These are phyloP conservation scores for Zoanthus sansibaricus DNA, from an alignment of 92 coral and sea anemone species.

Conservation along the genomic window DNA sequence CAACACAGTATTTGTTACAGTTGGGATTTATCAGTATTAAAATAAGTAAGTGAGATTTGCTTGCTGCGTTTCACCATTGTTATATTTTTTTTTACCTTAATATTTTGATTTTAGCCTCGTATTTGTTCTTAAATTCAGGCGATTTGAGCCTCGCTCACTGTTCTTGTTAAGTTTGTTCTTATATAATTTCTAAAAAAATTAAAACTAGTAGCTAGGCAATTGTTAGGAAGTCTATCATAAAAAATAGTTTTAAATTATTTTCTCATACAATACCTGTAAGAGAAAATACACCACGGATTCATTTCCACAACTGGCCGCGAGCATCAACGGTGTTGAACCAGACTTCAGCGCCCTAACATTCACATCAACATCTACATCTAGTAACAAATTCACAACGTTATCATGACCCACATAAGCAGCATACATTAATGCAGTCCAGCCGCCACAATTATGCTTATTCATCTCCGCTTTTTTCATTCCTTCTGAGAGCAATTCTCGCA, in stretches of 20 bases:
- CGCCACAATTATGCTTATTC: constrained; percentile 74
- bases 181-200: no score
- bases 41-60: no score
- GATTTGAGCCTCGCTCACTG: no score
- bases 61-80: no score
- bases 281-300: constrained; percentile 79
- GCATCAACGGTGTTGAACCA: constrained; percentile 86
- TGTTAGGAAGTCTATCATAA: no score
- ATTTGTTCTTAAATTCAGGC: no score
- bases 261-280: constrained; percentile 35
- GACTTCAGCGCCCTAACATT: constrained; percentile 55
- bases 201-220: no score
- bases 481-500: constrained; percentile 64
- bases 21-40: no score
- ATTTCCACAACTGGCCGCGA: constrained; percentile 92
- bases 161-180: no score
- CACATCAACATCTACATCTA: constrained; percentile 74
- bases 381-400: constrained; percentile 74
- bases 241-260: not conserved
- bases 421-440: constrained; percentile 98
- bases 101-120: no score
- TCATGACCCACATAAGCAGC: constrained; percentile 92
- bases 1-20: no score
- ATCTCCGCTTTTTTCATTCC: constrained; percentile 59
- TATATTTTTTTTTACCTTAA: no score